Evolutionary conservation across 2,888 invertebrate species (phyloP), one percentile per base, ranked within the genome.

Genomic region (Ennomos erosarius): DNA sequence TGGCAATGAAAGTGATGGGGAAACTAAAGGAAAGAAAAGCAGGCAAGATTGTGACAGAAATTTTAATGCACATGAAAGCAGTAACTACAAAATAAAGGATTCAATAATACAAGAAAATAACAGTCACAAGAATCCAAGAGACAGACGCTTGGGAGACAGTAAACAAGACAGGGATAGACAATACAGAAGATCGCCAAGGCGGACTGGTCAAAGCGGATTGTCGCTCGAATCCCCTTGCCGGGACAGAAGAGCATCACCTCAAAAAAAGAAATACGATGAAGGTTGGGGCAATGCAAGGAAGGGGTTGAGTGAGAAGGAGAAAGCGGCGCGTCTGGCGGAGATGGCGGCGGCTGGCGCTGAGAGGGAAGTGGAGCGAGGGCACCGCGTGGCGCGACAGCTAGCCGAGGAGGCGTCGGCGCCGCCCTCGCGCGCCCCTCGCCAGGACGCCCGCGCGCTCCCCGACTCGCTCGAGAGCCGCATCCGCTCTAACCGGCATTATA

Each of bases 401-500:
- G 94, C 94, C 57, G 94, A 93, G 55, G 94, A 90, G 53, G 79
- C 87, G 43, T 93, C 69, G 81, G 62, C 10, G 3, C 9, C 33
- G 50, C 37, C 93, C 59, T 93, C 94, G 46, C 94, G 96, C 1
- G 95, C 95, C 74, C 94, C 26, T 26, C 26, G 26, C 26, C 68
- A 69, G 90, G 92, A 64, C 86, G 93, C 76, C 75, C 93, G 73
- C 52, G 94, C 95, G 0, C 93, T 94, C 67, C 93, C 93, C 16
- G 94, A 95, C 55, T 95, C 96, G 9, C 95, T 99, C 0, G 98
- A 97, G 77, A 95, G 95, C 64, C 94, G 98, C 69, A 95, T 99
- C 49, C 97, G 96, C 76, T 94, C 98, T 10, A 99, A 98, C 80
- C 94, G 97, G 43, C 97, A 98, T 83, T 97, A 97, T 74, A 97